These are phyloP conservation scores for Pocillopora damicornis DNA, from an alignment of 64 coral and sea anemone species.

Conservation along the genomic window DNA sequence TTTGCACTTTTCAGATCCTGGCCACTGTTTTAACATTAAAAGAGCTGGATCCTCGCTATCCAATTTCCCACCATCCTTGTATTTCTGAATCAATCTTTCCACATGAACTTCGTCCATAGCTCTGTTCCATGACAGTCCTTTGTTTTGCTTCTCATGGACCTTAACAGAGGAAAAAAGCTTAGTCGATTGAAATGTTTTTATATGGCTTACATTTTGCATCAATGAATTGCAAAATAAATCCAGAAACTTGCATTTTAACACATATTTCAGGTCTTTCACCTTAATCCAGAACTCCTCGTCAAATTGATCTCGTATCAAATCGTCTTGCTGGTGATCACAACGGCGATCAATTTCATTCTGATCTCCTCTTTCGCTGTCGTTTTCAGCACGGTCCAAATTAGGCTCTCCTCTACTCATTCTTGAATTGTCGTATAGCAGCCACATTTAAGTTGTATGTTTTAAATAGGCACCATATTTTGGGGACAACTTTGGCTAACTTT, in stretches of 20 bases:
- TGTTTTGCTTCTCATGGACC: constrained; percentile 42
- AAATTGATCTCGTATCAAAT: constrained; percentile 66
- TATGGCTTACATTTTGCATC: too few relatives aligned
- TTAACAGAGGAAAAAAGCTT: background rate
- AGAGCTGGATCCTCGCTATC: constrained; percentile 53
- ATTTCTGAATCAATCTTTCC: constrained; percentile 61
- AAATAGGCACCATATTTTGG: too few relatives aligned
- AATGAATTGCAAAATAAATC: too few relatives aligned
- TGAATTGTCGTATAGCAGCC: too few relatives aligned
- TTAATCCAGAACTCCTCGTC: constrained; percentile 75
- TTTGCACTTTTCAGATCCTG: constrained; percentile 50
- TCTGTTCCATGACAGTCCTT: constrained; percentile 42
- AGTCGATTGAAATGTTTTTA: background rate
- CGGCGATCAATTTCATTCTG: background rate
- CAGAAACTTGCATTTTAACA: too few relatives aligned
- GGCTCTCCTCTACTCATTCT: constrained; percentile 9
- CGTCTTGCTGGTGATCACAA: background rate
- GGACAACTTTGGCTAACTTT: too few relatives aligned
- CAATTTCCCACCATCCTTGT: constrained; percentile 50
- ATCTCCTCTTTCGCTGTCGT: background rate
- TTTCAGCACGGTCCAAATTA: constrained; percentile 6
- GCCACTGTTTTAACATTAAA: constrained; percentile 65
- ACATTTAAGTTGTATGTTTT: too few relatives aligned
- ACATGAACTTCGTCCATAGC: constrained; percentile 75
- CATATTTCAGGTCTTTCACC: background rate